Base-by-base conservation (phyloP, 35 echinoderm and acorn worm genomes). In the Anneissia japonica region DNA sequence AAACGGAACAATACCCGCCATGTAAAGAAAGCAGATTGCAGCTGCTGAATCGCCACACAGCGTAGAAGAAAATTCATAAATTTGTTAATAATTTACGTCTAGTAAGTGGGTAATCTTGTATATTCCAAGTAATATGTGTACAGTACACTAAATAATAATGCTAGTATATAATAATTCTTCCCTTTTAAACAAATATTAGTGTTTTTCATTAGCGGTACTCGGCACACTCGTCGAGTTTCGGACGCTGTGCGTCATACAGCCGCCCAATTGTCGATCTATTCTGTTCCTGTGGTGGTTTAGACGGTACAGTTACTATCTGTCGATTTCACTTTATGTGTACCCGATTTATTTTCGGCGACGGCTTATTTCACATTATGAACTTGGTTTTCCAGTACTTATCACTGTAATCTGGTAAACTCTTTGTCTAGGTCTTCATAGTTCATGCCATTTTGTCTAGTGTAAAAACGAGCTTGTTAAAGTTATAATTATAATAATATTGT, bases 1-100 rank as follows among this genome's bases (percentile, higher is more conserved):
- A 64, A 64, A 64, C 51, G 51, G 51, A 64, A 64, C 51, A 64
- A 64, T 64, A 64, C 51, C 51, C 51, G 51, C 51, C 51, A 64
- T 64, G 51, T 16, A 64, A 64, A 26, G 21, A 64, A 64, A 64
- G 51, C 51, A 26, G 21, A 26, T 64, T 64, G 51, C 51, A 64
- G 51, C 51, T 64, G 51, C 51, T 23, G 51, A 64, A 64, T 12
- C 51, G 51, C 5, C 51, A 64, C 51, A 64, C 51, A 12, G 51
- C 26, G 51, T 9, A 64, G 51, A 64, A 64, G 51, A 64, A 64
- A 64, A 64, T 16, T 64, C 51, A 64, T 23, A 64, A 64, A 64
- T 64, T 64, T 64, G 51, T 64, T 23, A 26, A 64, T 64, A 12
- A 12, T 64, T 64, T 16, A 64, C 51, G 51, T 23, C 26, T 64